A percentile compares a stretch with the other conserved stretches of the same genome.
Evolutionary conservation across 1,140 invertebrate genomes (phyloP).

Genomic region (Drosophila bifasciata): DNA sequence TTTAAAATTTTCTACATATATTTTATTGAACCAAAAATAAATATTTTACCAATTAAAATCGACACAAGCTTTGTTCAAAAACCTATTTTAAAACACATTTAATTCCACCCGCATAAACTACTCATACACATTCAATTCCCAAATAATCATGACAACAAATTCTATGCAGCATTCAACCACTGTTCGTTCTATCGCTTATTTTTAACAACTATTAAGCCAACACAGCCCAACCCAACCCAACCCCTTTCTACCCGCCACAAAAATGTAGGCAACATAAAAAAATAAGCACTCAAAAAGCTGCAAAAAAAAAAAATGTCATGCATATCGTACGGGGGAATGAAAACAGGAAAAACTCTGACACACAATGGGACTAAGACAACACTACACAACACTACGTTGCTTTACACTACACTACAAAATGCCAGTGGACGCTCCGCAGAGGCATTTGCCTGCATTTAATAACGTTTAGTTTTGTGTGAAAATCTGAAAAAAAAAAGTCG

Average conservation of each 20-base stretch:
- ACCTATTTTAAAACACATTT: no score
- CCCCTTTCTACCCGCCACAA: conserved; percentile 22
- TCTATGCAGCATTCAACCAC: conserved; percentile 13
- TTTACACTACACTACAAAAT: conserved; percentile 25
- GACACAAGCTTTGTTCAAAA: no score
- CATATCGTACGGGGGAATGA: conserved; percentile 6
- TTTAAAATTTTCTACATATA: no score
- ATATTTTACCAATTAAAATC: no score
- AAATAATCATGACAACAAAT: neutral
- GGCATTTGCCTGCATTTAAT: conserved; percentile 79
- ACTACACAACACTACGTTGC: conserved; percentile 38
- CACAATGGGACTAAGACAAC: conserved; percentile 39
- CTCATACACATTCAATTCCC: neutral
- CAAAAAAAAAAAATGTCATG: conserved; percentile 35
- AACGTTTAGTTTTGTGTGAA: conserved; percentile 74
- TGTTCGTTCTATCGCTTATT: conserved; percentile 24
- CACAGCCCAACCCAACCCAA: neutral
- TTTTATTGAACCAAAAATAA: no score
- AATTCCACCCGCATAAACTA: neutral
- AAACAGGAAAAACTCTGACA: conserved; percentile 10
- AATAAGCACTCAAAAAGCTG: conserved; percentile 67
- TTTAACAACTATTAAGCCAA: conserved; percentile 37
- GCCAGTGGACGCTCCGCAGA: conserved; percentile 44
- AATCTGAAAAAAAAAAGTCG: conserved; percentile 40
- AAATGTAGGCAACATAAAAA: conserved; percentile 73